A percentile compares a stretch with the other conserved stretches of the same genome.
Evolutionary conservation across 64 coral and sea anemone genomes (phyloP).

Genomic region (Montipora capricornis): DNA sequence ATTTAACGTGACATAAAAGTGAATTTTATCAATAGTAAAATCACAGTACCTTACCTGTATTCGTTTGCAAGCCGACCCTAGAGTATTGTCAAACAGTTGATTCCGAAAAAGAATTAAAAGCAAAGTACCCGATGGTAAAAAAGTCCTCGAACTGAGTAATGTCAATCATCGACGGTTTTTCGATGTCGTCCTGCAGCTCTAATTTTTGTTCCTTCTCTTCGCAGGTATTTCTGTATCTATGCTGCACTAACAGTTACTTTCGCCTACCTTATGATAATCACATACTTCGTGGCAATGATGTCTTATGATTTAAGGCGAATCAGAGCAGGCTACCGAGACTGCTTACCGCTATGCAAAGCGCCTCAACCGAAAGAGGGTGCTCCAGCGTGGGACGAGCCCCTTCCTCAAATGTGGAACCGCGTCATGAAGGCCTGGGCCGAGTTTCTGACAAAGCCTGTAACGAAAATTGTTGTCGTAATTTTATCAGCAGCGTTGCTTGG

Average conservation of each 20-base stretch:
- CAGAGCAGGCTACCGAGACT: constrained; percentile 35
- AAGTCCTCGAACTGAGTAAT: not conserved
- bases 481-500: not conserved
- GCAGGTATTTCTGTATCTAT: constrained; percentile 61
- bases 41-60: not conserved
- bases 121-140: no score
- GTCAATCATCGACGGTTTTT: not conserved
- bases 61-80: no score
- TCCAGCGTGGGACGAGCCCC: constrained; percentile 33
- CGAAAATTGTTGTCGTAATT: not conserved
- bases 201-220: not conserved
- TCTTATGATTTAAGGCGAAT: constrained; percentile 55
- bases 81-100: no score
- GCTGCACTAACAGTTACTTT: constrained; percentile 56
- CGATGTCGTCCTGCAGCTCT: not conserved
- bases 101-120: no score
- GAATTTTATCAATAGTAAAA: not conserved
- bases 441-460: not conserved
- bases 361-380: not conserved
- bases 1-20: not conserved
- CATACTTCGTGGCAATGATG: constrained; percentile 60
- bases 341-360: constrained; percentile 11
- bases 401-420: not conserved
- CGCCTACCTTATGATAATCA: constrained; percentile 50
- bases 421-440: constrained; percentile 22